phyloP scores from a whole-genome alignment of 2,797 vertebrate species.

The Lacerta agilis region DNA sequence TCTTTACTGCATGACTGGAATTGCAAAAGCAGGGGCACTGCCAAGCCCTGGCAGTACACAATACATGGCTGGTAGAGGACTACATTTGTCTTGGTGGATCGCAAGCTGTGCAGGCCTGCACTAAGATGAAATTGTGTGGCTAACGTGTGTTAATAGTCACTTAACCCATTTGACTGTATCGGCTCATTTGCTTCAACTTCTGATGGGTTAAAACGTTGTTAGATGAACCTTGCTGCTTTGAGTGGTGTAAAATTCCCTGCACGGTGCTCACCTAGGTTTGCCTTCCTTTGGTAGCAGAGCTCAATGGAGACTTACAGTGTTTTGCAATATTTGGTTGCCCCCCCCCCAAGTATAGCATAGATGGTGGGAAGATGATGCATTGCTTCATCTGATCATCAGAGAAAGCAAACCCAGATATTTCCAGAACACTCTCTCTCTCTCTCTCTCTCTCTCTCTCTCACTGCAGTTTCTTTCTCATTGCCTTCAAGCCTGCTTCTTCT shows the following conservation, averaged over 20 bases:
- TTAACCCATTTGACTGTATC: neutral
- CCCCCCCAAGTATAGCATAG: neutral
- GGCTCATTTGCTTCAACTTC: neutral
- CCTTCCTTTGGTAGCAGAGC: neutral
- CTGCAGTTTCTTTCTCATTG: neutral
- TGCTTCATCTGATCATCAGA: neutral
- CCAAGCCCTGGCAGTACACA: neutral
- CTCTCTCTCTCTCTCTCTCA: too few relatives aligned
- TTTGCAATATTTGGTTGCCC: neutral
- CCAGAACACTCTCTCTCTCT: neutral
- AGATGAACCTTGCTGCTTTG: neutral
- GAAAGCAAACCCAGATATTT: neutral
- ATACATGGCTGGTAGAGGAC: neutral
- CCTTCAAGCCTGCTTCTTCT: neutral
- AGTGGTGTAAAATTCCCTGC: neutral
- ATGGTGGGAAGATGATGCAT: too few relatives aligned
- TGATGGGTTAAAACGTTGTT: neutral
- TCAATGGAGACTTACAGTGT: neutral
- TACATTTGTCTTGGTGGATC: neutral
- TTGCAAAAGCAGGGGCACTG: neutral
- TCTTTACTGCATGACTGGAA: constrained; percentile 4
- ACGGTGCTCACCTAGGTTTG: neutral
- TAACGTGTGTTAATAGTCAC: neutral
- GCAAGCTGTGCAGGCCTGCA: neutral
- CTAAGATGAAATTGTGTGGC: neutral